Percentiles rank a stretch among this genome's conserved stretches.
Evolutionary conservation across 2,888 invertebrate genomes (phyloP).

Genomic region (Pheosia tremula): DNA sequence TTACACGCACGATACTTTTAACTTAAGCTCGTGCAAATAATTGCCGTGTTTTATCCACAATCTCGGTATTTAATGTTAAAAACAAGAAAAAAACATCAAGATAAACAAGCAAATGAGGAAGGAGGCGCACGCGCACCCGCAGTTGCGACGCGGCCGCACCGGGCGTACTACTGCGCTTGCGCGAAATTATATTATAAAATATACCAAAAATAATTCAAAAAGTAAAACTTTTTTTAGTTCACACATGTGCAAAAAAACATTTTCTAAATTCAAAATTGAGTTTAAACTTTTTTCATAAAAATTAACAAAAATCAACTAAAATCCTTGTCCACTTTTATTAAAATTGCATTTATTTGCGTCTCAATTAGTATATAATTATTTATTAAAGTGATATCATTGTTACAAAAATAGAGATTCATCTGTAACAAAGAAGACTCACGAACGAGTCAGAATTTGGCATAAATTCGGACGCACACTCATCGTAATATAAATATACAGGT

Average conservation of each 20-base stretch:
- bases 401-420: conserved; percentile 32
- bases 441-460: conserved; percentile 57
- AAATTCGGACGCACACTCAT: conserved; percentile 49
- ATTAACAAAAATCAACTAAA: too few relatives aligned
- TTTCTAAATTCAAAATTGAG: too few relatives aligned
- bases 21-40: conserved; percentile 50
- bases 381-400: conserved; percentile 32
- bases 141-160: conserved; percentile 59
- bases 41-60: conserved; percentile 36
- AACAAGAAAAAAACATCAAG: conserved; percentile 36
- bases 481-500: conserved; percentile 43
- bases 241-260: too few relatives aligned
- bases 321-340: too few relatives aligned
- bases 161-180: conserved; percentile 53
- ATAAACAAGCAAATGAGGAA: conserved; percentile 43
- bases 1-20: conserved; percentile 18
- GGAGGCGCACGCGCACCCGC: conserved; percentile 47
- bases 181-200: conserved; percentile 17
- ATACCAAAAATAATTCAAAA: background rate
- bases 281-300: too few relatives aligned
- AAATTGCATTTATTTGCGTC: conserved; percentile 9
- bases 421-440: conserved; percentile 38
- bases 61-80: conserved; percentile 32
- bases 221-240: too few relatives aligned
- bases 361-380: conserved; percentile 16